Evolutionary conservation across 2,888 invertebrate species (phyloP).

Genomic region (Catocala sponsa): DNA sequence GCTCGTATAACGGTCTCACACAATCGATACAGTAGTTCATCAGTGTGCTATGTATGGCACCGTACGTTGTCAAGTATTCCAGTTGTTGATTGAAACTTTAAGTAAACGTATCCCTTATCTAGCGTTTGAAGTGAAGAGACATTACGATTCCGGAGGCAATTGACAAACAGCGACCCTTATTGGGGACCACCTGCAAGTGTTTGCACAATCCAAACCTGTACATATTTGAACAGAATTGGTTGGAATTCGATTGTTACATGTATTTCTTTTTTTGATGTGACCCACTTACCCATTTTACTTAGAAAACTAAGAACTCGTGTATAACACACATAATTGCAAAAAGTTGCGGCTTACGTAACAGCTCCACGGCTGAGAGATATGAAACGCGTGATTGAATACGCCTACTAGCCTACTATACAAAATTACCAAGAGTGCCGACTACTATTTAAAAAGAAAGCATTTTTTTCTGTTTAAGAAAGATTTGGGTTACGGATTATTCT

Average conservation of each 20-base stretch:
- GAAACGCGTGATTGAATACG: constrained; percentile 7
- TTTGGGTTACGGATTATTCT: too few species aligned
- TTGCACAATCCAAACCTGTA: constrained; percentile 50
- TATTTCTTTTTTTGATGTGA: constrained; percentile 46
- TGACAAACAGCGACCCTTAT: constrained; percentile 56
- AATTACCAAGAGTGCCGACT: background rate
- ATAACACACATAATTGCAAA: constrained; percentile 33
- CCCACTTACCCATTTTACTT: constrained; percentile 46
- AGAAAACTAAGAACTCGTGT: constrained; percentile 36
- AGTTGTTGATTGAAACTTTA: constrained; percentile 36
- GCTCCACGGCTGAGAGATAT: constrained; percentile 9
- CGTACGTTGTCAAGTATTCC: constrained; percentile 10
- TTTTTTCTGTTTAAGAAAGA: too few species aligned
- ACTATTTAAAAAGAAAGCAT: too few species aligned
- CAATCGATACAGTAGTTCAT: constrained; percentile 15
- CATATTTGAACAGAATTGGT: constrained; percentile 61
- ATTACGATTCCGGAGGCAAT: constrained; percentile 44
- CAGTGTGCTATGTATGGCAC: background rate
- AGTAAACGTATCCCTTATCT: constrained; percentile 37
- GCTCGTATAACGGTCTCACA: constrained; percentile 11
- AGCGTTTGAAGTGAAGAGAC: constrained; percentile 38
- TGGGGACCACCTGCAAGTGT: constrained; percentile 58
- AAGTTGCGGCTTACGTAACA: constrained; percentile 20
- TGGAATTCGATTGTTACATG: constrained; percentile 49
- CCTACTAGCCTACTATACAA: background rate